Conservation (phyloP, 2,113 vertebrate genomes). For the Amphilophus citrinellus region DNA sequence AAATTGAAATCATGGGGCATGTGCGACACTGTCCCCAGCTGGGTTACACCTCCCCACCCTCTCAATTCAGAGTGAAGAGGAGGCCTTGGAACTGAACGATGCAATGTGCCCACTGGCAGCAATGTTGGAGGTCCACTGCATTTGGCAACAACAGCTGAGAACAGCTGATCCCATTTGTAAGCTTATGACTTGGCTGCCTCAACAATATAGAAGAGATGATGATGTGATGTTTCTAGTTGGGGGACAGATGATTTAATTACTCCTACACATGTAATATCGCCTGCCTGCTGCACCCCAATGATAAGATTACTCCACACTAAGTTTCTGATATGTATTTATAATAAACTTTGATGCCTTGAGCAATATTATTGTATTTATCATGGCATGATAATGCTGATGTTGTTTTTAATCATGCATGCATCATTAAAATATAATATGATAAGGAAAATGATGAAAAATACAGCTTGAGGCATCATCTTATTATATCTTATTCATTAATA, state of each 20-base stretch:
- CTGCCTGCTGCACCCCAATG: constrained; percentile 27
- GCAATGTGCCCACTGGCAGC: constrained; percentile 40
- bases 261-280: constrained; percentile 43
- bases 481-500: background rate
- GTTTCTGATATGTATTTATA: constrained; percentile 29
- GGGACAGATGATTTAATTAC: constrained; percentile 51
- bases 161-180: constrained; percentile 62
- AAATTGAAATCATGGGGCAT: constrained; percentile 44
- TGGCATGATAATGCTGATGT: background rate
- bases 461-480: constrained; percentile 12
- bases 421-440: constrained; percentile 37
- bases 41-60: background rate
- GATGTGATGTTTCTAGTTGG: constrained; percentile 23
- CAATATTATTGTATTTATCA: constrained; percentile 22
- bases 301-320: constrained; percentile 10
- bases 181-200: constrained; percentile 48
- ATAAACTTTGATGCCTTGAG: constrained; percentile 23
- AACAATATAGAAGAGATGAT: constrained; percentile 35
- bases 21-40: constrained; percentile 19
- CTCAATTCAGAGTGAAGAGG: background rate
- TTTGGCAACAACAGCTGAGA: constrained; percentile 42
- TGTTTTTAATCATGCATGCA: constrained; percentile 33
- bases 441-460: constrained; percentile 37
- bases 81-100: constrained; percentile 23
- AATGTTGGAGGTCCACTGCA: constrained; percentile 34